Conservation (phyloP, 2,888 invertebrate species). For the Podabrus alpinus region DNA sequence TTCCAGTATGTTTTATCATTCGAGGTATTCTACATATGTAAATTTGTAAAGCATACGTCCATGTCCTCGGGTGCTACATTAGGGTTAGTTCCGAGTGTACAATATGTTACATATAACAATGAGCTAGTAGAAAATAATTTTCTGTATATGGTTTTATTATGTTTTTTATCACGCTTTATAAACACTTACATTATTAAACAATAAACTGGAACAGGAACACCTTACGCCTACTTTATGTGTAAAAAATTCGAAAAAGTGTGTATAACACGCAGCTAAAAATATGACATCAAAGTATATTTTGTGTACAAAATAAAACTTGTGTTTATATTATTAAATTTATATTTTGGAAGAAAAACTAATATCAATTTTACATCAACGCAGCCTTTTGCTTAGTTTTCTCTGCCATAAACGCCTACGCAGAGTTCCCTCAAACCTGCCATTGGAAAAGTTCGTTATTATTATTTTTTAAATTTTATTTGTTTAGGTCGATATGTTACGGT, state of each 20-base stretch:
- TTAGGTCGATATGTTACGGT: neutral
- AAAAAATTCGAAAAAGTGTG: neutral
- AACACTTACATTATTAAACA: neutral
- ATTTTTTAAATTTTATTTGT: neutral
- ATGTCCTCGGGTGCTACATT: constrained; percentile 24
- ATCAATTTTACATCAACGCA: neutral
- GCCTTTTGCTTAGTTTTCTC: neutral
- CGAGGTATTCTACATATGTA: constrained; percentile 36
- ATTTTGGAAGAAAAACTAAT: neutral
- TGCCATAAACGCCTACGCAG: neutral
- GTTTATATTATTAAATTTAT: neutral
- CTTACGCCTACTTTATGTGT: neutral
- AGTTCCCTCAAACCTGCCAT: neutral
- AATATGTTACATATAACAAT: constrained; percentile 30
- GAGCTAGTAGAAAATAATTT: constrained; percentile 9
- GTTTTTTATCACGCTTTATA: neutral
- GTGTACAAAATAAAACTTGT: neutral
- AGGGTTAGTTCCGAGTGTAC: constrained; percentile 28
- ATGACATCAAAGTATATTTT: neutral
- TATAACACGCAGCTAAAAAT: neutral
- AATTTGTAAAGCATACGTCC: constrained; percentile 32
- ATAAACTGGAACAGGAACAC: neutral
- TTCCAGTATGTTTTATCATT: constrained; percentile 33
- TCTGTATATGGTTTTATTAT: neutral
- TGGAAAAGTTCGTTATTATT: neutral